These are phyloP conservation scores for Myotis findleyi DNA, from an alignment of 2,797 vertebrate species.

Conservation along the genomic window DNA sequence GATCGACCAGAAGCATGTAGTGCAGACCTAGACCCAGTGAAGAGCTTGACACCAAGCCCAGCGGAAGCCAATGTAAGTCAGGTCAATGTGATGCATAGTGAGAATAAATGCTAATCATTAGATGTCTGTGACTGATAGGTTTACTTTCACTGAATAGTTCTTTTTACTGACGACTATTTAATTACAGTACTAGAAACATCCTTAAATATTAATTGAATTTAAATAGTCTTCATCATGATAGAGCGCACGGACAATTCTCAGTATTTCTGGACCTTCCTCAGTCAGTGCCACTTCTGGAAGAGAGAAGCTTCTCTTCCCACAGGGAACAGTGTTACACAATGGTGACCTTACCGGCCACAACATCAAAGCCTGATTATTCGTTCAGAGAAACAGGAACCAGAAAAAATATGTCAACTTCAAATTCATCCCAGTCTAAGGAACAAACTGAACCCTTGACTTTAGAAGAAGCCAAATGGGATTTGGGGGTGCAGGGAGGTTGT, in stretches of 20 bases:
- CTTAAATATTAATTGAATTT: background rate
- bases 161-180: background rate
- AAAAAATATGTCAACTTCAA: background rate
- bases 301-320: background rate
- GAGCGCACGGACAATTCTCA: background rate
- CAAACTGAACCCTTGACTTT: background rate
- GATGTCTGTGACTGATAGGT: background rate
- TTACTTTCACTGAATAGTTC: background rate
- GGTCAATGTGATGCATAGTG: background rate
- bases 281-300: background rate
- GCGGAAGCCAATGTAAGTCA: background rate
- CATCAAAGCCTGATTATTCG: background rate
- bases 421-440: background rate
- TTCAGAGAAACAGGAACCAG: conserved; percentile 11
- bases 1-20: background rate
- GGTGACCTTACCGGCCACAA: background rate
- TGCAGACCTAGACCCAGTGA: background rate
- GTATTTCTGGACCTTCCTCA: background rate
- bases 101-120: background rate
- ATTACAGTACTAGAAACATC: conserved; percentile 1
- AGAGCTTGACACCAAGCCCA: background rate
- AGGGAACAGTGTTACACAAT: background rate
- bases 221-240: background rate
- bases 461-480: background rate
- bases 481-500: background rate